Conservation (phyloP, 2,888 invertebrate genomes). For the Asteroscopus sphinx region DNA sequence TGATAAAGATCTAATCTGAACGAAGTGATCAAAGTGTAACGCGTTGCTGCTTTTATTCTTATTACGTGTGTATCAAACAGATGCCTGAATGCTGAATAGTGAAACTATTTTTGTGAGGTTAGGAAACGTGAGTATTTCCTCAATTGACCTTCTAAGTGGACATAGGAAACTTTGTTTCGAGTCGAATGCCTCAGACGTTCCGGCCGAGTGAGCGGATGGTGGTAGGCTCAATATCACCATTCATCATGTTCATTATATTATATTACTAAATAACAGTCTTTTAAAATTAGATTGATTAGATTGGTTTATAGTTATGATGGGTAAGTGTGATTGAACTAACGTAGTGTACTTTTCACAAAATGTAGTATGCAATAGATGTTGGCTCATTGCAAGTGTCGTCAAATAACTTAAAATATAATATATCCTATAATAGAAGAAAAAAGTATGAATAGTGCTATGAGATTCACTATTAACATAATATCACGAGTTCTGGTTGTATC, state of each 20-base stretch:
- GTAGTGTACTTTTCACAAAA: too few relatives aligned
- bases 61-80: constrained; percentile 37
- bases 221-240: constrained; percentile 54
- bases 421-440: too few relatives aligned
- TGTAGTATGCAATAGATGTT: too few relatives aligned
- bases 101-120: constrained; percentile 64
- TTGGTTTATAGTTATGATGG: too few relatives aligned
- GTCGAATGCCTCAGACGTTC: constrained; percentile 66
- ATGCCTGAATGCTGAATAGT: constrained; percentile 33
- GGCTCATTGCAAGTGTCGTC: too few relatives aligned
- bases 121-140: constrained; percentile 71
- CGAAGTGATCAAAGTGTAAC: constrained; percentile 35
- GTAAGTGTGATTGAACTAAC: too few relatives aligned
- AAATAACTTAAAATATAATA: too few relatives aligned
- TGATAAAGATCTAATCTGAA: constrained; percentile 46
- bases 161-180: constrained; percentile 74
- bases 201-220: constrained; percentile 60
- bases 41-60: constrained; percentile 35
- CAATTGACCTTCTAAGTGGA: constrained; percentile 71
- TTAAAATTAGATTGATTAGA: too few relatives aligned
- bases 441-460: too few relatives aligned
- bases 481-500: too few relatives aligned
- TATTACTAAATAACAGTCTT: constrained; percentile 1
- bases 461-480: too few relatives aligned
- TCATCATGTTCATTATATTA: constrained; percentile 43